phyloP scores from a whole-genome alignment of 64 coral and sea anemone species.

The Orbicella faveolata region DNA sequence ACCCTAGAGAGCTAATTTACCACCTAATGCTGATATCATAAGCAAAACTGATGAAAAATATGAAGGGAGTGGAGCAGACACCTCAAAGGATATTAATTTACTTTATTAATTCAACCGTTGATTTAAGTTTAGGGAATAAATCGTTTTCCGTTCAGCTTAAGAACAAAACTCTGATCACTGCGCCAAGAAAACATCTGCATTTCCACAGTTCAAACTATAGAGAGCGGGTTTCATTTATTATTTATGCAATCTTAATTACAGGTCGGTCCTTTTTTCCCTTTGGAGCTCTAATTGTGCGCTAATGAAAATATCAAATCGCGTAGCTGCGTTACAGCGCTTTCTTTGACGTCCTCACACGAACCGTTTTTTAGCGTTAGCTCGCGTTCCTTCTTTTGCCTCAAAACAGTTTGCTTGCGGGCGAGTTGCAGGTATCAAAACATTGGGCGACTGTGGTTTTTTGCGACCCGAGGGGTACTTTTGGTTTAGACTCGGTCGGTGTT shows the following conservation, averaged over 20 bases:
- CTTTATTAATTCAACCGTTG: neutral
- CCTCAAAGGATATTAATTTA: neutral
- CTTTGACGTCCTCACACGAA: neutral
- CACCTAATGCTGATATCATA: neutral
- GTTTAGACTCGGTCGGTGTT: constrained; percentile 13
- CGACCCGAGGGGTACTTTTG: constrained; percentile 27
- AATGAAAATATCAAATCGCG: constrained; percentile 17
- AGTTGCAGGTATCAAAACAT: constrained; percentile 22
- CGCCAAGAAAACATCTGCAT: constrained; percentile 30
- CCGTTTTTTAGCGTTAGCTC: neutral
- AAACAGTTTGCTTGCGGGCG: neutral
- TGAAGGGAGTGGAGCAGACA: neutral
- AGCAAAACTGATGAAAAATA: neutral
- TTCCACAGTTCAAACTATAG: constrained; percentile 25
- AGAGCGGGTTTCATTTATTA: constrained; percentile 25
- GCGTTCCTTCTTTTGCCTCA: neutral
- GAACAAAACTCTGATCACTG: constrained; percentile 8
- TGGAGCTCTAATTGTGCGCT: neutral
- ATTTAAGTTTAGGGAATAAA: neutral
- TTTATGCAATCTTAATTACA: constrained; percentile 45
- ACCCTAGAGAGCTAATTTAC: neutral
- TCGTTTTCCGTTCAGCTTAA: neutral
- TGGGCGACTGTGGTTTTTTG: neutral
- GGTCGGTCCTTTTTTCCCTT: constrained; percentile 29
- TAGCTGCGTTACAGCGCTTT: neutral